Percentiles rank a stretch among this genome's conserved stretches.
These are phyloP conservation scores for Aegithalos caudatus DNA, from an alignment of 2,113 vertebrate genomes.

Conservation along the genomic window DNA sequence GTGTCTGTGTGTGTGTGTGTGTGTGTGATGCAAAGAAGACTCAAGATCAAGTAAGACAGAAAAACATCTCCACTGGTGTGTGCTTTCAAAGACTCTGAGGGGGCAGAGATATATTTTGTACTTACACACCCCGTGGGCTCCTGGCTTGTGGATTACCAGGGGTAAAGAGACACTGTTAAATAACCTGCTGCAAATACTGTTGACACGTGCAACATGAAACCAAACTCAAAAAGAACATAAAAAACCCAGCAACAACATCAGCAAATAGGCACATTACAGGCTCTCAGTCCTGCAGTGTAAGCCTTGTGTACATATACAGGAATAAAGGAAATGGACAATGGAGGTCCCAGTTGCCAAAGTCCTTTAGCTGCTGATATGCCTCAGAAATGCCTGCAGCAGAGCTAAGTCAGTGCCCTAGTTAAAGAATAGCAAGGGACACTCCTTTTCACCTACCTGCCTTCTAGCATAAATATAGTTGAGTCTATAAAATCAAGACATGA, in stretches of 20 bases:
- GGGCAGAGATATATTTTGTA: background rate
- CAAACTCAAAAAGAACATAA: background rate
- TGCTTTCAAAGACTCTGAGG: background rate
- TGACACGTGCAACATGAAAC: background rate
- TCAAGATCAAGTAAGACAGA: background rate
- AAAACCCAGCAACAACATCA: background rate
- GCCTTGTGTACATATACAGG: background rate
- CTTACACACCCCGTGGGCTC: background rate
- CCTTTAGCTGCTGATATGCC: background rate
- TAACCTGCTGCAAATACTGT: background rate
- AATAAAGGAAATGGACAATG: background rate
- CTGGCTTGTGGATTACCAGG: background rate
- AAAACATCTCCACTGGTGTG: background rate
- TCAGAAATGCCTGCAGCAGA: background rate
- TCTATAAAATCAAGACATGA: background rate
- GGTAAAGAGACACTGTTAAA: background rate
- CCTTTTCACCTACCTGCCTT: background rate
- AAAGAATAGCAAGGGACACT: background rate
- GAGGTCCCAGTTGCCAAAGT: rapidly evolving
- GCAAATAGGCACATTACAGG: background rate
- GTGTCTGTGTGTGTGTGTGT: too few relatives aligned
- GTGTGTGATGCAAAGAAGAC: background rate
- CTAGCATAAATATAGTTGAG: background rate
- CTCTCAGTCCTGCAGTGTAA: background rate
- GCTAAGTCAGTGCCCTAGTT: background rate